Evolutionary conservation across 2,797 vertebrate species (phyloP).

Genomic region (Argya squamiceps): DNA sequence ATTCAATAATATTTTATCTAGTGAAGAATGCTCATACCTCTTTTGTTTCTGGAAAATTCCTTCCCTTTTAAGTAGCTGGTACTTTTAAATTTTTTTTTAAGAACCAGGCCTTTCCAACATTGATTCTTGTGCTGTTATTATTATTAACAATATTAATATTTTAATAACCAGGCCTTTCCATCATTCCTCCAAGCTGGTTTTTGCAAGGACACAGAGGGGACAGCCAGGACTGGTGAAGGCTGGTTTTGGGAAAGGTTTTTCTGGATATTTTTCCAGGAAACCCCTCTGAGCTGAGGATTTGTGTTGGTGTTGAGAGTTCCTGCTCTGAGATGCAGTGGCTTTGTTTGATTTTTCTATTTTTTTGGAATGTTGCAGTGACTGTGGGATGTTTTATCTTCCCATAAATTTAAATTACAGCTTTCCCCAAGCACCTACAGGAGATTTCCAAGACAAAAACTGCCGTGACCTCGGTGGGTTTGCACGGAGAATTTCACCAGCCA

Average conservation of each 20-base stretch:
- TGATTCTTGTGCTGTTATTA: not conserved
- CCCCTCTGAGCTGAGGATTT: not conserved
- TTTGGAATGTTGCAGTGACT: not conserved
- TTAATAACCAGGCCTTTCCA: not conserved
- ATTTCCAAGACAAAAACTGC: constrained; percentile 12
- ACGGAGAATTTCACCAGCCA: not conserved
- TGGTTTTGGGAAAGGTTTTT: not conserved
- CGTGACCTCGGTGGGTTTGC: not conserved
- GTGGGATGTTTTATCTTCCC: not conserved
- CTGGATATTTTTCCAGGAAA: not conserved
- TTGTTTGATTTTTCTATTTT: not conserved
- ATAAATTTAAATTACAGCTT: constrained; percentile 17
- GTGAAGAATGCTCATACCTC: not conserved
- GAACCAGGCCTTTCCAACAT: not conserved
- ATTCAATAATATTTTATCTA: not conserved
- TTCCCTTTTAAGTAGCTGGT: not conserved
- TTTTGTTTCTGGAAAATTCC: not conserved
- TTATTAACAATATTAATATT: not conserved
- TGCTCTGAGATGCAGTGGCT: not conserved
- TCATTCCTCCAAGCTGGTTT: not conserved
- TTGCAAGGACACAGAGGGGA: not conserved
- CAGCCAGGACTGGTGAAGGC: not conserved
- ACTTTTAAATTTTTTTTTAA: not conserved
- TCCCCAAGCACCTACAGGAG: not conserved
- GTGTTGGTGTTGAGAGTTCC: not conserved